phyloP scores from a whole-genome alignment of 1,140 invertebrate species.

The Musca vetustissima region DNA sequence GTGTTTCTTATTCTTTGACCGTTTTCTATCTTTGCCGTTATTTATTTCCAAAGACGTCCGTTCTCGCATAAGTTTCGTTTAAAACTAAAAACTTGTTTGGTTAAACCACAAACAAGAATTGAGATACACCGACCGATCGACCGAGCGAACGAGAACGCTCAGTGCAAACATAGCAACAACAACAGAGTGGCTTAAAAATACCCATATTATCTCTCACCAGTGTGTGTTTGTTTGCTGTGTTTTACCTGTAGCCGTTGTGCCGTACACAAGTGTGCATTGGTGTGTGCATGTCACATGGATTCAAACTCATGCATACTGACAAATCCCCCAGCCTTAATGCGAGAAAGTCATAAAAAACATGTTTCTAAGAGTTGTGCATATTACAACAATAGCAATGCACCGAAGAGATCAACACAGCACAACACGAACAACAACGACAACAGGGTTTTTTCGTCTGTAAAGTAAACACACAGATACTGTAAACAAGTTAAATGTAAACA shows the following conservation, averaged over 20 bases:
- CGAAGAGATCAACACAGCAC: neutral
- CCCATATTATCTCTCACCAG: constrained; percentile 10
- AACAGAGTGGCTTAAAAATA: too few species aligned
- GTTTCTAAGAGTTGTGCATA: too few species aligned
- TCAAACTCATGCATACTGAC: too few species aligned
- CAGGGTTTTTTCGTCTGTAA: too few species aligned
- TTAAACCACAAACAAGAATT: constrained; percentile 17
- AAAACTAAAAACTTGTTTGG: constrained; percentile 23
- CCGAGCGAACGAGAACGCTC: too few species aligned
- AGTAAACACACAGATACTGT: too few species aligned
- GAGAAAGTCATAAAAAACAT: too few species aligned
- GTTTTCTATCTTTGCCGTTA: neutral
- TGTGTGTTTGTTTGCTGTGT: neutral
- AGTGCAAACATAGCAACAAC: neutral
- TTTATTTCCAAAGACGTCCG: constrained; percentile 8
- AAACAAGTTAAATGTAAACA: neutral
- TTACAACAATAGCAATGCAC: too few species aligned
- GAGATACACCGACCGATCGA: neutral
- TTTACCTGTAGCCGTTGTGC: too few species aligned
- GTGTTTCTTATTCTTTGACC: neutral
- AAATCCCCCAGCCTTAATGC: too few species aligned
- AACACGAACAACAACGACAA: constrained; percentile 1
- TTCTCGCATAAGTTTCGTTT: constrained; percentile 15
- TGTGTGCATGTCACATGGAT: too few species aligned
- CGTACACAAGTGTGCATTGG: too few species aligned